These are phyloP conservation scores for Axea sp. DNA, from an alignment of 2,888 invertebrate species.

Conservation along the genomic window DNA sequence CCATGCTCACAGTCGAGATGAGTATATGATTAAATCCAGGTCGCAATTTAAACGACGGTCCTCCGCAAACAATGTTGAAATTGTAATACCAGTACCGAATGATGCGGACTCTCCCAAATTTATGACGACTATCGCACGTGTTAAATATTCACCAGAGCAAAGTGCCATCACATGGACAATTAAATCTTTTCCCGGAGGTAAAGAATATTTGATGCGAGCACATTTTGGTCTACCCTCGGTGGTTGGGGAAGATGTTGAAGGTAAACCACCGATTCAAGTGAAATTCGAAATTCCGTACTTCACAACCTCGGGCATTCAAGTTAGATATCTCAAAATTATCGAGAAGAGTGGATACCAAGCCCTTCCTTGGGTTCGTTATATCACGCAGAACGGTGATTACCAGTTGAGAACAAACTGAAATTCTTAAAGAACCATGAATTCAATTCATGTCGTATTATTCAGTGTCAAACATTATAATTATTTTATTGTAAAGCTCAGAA, in stretches of 20 bases:
- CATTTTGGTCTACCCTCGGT: slow-evolving; percentile 99
- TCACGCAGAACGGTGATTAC: slow-evolving; percentile 99
- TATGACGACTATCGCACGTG: slow-evolving; percentile 97
- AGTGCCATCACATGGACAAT: slow-evolving; percentile 98
- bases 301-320: slow-evolving; percentile 98
- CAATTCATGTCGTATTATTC: too few species aligned
- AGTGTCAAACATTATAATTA: too few species aligned
- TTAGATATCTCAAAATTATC: slow-evolving; percentile 97
- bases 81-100: slow-evolving; percentile 95
- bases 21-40: slow-evolving; percentile 99
- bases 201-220: slow-evolving; percentile 98
- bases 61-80: slow-evolving; percentile 99
- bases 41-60: slow-evolving; percentile 98
- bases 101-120: slow-evolving; percentile 99
- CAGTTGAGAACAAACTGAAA: slow-evolving; percentile 94
- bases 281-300: slow-evolving; percentile 99
- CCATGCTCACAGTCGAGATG: slow-evolving; percentile 97
- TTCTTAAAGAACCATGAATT: too few species aligned
- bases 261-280: slow-evolving; percentile 98
- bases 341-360: slow-evolving; percentile 99
- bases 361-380: slow-evolving; percentile 99
- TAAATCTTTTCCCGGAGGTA: slow-evolving; percentile 98
- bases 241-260: slow-evolving; percentile 95
- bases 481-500: too few species aligned
- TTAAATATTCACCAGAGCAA: slow-evolving; percentile 98